These are phyloP conservation scores for Hyposoter didymator DNA, from an alignment of 2,888 invertebrate genomes.

Conservation along the genomic window DNA sequence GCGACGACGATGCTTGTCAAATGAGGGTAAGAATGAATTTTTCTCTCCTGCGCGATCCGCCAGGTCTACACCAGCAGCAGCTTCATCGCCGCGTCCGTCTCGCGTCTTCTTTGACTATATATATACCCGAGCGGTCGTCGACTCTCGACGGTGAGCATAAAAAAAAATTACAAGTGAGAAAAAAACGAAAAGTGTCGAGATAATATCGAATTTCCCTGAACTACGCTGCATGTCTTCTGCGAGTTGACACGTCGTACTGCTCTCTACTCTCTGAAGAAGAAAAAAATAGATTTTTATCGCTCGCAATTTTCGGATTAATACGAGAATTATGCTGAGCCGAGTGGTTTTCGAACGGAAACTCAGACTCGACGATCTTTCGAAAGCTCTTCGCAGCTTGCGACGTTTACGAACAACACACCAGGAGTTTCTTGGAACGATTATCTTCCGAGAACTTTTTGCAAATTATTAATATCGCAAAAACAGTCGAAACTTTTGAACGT, in stretches of 20 bases:
- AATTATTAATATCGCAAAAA: too few relatives aligned
- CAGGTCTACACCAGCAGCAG: background rate
- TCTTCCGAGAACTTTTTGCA: too few relatives aligned
- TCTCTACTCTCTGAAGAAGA: background rate
- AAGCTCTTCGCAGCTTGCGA: too few relatives aligned
- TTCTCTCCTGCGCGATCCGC: background rate
- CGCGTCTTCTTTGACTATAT: conserved; percentile 16
- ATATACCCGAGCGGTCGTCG: conserved; percentile 23
- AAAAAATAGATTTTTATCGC: background rate
- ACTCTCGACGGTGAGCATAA: conserved; percentile 10
- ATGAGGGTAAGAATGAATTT: conserved; percentile 7
- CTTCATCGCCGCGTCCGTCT: background rate
- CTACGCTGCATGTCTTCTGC: background rate
- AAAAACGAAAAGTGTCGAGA: background rate
- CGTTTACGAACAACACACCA: too few relatives aligned
- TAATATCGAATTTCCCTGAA: conserved; percentile 14
- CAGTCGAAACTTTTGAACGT: too few relatives aligned
- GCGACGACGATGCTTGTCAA: background rate
- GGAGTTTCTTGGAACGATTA: too few relatives aligned
- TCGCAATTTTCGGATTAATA: background rate
- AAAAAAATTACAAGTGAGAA: background rate
- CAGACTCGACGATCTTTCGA: background rate
- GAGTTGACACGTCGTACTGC: background rate
- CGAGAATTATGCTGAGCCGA: background rate
- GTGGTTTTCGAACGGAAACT: background rate